phyloP scores from a whole-genome alignment of 2,797 vertebrate species.

The Benthosema pterotum region DNA sequence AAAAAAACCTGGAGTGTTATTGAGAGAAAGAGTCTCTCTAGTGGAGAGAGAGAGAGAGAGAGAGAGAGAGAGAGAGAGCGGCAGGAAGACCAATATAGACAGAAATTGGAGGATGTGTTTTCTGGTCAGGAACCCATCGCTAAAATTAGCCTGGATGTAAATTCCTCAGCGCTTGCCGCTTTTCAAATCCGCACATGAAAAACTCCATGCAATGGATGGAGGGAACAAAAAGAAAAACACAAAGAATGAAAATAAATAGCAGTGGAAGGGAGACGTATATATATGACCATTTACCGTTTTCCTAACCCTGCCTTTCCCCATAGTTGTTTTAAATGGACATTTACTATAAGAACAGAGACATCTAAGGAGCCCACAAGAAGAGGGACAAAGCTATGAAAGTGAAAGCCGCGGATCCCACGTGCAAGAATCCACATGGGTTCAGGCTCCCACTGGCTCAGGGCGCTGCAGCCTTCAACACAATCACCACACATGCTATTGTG shows the following conservation, averaged over 20 bases:
- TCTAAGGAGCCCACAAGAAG: slow-evolving; percentile 75
- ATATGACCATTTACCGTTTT: slow-evolving; percentile 61
- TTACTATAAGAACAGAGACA: slow-evolving; percentile 68
- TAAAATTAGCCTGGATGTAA: slow-evolving; percentile 85
- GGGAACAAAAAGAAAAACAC: slow-evolving; percentile 58
- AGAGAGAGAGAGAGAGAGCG: slow-evolving; percentile 71
- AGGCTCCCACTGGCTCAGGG: slow-evolving; percentile 58
- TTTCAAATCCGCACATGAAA: slow-evolving; percentile 66
- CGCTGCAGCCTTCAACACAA: slow-evolving; percentile 76
- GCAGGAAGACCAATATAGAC: slow-evolving; percentile 80
- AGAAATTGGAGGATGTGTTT: slow-evolving; percentile 85
- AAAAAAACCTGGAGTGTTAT: slow-evolving; percentile 38
- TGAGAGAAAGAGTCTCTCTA: slow-evolving; percentile 39
- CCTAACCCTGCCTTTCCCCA: slow-evolving; percentile 53
- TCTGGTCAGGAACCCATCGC: slow-evolving; percentile 84
- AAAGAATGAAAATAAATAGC: slow-evolving; percentile 44
- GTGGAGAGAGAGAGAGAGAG: too few relatives aligned
- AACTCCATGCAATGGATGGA: slow-evolving; percentile 55
- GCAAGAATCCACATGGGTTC: slow-evolving; percentile 64
- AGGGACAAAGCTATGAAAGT: slow-evolving; percentile 64
- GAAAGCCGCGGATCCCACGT: slow-evolving; percentile 69
- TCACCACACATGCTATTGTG: slow-evolving; percentile 80
- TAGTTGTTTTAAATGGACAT: slow-evolving; percentile 65
- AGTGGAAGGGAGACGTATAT: slow-evolving; percentile 66
- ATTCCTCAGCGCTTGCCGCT: slow-evolving; percentile 76